Conservation (phyloP, 2,888 invertebrate genomes). For the Dynastes tityus region DNA sequence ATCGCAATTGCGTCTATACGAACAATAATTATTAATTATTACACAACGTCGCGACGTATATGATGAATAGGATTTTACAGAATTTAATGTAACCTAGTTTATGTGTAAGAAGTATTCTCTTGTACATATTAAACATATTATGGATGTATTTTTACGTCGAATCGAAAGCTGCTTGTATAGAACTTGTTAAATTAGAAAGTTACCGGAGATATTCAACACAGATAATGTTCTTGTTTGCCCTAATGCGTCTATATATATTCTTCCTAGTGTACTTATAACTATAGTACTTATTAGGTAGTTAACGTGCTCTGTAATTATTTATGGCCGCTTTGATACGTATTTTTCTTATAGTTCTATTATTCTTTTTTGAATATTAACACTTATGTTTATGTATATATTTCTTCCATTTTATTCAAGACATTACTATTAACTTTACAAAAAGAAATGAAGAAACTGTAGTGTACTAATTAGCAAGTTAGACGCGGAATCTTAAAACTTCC, state of each 20-base stretch:
- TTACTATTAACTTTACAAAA: too few relatives aligned
- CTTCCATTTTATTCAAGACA: too few relatives aligned
- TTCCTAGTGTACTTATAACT: too few relatives aligned
- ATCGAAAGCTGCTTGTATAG: conserved; percentile 7
- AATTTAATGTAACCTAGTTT: conserved; percentile 7
- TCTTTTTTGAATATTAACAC: too few relatives aligned
- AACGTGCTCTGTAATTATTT: too few relatives aligned
- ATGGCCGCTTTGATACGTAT: too few relatives aligned
- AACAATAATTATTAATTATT: background rate
- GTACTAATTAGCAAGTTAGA: too few relatives aligned
- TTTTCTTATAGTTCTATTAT: too few relatives aligned
- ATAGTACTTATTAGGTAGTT: too few relatives aligned
- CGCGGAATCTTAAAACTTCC: too few relatives aligned
- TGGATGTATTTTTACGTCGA: background rate
- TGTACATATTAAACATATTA: background rate
- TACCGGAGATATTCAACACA: background rate
- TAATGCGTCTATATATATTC: background rate
- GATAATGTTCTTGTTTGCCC: conserved; percentile 2
- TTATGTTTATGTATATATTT: too few relatives aligned
- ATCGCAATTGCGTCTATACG: background rate
- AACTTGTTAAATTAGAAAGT: conserved; percentile 16
- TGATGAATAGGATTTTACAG: conserved; percentile 4
- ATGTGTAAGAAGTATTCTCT: background rate
- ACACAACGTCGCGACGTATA: background rate
- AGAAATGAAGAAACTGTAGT: too few relatives aligned